Base-by-base conservation (phyloP, 1,140 invertebrate genomes). In the Saxidomus purpurata region DNA sequence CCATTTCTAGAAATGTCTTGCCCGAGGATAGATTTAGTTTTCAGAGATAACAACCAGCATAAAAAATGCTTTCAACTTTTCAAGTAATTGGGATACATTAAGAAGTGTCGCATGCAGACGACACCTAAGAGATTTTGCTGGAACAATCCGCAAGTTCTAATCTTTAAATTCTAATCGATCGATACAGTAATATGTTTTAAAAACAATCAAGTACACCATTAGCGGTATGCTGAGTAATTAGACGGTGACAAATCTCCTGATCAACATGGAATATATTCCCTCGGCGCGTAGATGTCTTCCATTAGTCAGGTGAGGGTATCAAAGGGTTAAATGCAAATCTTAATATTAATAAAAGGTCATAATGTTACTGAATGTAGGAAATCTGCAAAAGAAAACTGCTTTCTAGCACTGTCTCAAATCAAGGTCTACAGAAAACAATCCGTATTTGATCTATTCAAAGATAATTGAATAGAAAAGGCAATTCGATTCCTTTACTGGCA, bases 91-190 rank as follows among this genome's bases (percentile, higher is more conserved):
- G 25, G 28, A 25, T 63, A 15, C 25, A 63, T 63, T 28, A 63
- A 25, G 28, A 28, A 63, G 4, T 63, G 59, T 63, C 59, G 59
- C 28, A 22, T 63, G 59, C 59, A 63, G 59, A 63, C 25, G 59
- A 63, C 25, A 63, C n/a, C 43, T 8, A 43, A 8, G 19, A 63
- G 25, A 19, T n/a, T 63, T 28, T 28, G n/a, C 25, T 4, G 25
- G 59, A 63, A 63, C 15, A 4, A n/a, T 63, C n/a, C 59, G 4
- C 6, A 63, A 25, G 9, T 63, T 63, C 25, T 28, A 63, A 63
- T 63, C 59, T 15, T 43, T 43, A 63, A 63, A 28, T 63, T 63
- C 59, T 63, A 63, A 63, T 63, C 59, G 59, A 63, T 63, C 59
- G 15, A 63, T 63, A 28, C 15, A 9, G 59, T 63, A 63, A 63